phyloP scores from a whole-genome alignment of 2,797 vertebrate species.

The Cyprinodon diabolis region DNA sequence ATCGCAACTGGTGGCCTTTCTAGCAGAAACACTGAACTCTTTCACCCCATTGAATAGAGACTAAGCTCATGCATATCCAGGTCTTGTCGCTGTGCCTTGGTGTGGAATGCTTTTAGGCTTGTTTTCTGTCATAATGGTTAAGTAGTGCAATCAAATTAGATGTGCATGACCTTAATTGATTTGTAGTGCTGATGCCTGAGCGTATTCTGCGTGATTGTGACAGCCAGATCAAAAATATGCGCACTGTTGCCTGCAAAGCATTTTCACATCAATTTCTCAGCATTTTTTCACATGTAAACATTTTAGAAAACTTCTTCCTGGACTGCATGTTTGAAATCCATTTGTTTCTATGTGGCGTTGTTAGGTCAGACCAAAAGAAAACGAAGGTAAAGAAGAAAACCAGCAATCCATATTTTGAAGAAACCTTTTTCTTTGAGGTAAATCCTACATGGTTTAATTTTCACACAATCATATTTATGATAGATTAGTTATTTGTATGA shows the following conservation, averaged over 20 bases:
- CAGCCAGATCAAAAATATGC: neutral
- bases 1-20: no score
- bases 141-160: neutral
- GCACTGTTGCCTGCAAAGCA: neutral
- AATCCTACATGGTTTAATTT: slow-evolving; percentile 14
- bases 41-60: neutral
- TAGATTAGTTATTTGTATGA: neutral
- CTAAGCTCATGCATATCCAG: neutral
- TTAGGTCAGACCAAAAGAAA: slow-evolving; percentile 97
- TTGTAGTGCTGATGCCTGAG: neutral
- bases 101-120: neutral
- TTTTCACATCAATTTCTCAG: neutral
- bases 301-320: neutral
- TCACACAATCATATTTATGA: neutral
- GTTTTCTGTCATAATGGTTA: neutral
- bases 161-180: neutral
- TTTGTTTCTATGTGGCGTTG: slow-evolving; percentile 13
- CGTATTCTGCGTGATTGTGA: neutral
- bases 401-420: slow-evolving; percentile 96
- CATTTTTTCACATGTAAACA: neutral
- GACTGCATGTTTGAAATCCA: neutral
- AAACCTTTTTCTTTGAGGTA: slow-evolving; percentile 98
- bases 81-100: neutral
- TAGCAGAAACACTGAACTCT: no score
- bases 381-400: slow-evolving; percentile 99